A percentile compares a stretch with the other conserved stretches of the same genome.
These are phyloP conservation scores for Argopecten irradians DNA, from an alignment of 1,140 invertebrate genomes.

Conservation along the genomic window DNA sequence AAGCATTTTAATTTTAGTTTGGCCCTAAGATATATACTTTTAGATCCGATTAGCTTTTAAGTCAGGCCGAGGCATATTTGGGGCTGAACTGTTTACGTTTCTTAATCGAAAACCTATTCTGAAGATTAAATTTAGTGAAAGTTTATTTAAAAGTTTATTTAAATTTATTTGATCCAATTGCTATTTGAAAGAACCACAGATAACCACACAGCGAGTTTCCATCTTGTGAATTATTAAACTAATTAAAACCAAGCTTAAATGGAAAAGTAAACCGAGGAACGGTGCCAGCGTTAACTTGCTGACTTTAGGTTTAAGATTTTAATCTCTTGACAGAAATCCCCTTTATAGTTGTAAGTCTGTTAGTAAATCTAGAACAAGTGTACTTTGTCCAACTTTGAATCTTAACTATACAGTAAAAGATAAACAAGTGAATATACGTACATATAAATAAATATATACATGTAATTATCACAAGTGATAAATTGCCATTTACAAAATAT, in stretches of 20 bases:
- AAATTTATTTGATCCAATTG: slow-evolving; percentile 19
- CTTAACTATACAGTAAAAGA: not conserved
- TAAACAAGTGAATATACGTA: not conserved
- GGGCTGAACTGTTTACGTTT: not conserved
- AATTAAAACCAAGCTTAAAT: not conserved
- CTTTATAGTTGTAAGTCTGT: not conserved
- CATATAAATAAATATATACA: not conserved
- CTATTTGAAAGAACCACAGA: not conserved
- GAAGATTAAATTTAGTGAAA: slow-evolving; percentile 23
- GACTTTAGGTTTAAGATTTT: slow-evolving; percentile 6
- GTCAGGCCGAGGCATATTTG: not conserved
- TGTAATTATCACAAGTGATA: too few relatives aligned
- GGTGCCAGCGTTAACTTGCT: slow-evolving; percentile 15
- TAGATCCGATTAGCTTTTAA: not conserved
- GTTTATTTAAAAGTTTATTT: slow-evolving; percentile 13
- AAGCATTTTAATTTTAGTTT: slow-evolving; percentile 19
- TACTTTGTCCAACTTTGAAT: not conserved
- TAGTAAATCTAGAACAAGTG: not conserved
- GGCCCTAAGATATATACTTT: slow-evolving; percentile 17
- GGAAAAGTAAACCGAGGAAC: not conserved
- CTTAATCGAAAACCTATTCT: slow-evolving; percentile 11
- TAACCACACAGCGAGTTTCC: not conserved
- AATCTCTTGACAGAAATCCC: not conserved
- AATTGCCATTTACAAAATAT: too few relatives aligned
- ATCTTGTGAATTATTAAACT: not conserved